Conservation (phyloP, 1,140 invertebrate species). For the Bombus polaris region DNA sequence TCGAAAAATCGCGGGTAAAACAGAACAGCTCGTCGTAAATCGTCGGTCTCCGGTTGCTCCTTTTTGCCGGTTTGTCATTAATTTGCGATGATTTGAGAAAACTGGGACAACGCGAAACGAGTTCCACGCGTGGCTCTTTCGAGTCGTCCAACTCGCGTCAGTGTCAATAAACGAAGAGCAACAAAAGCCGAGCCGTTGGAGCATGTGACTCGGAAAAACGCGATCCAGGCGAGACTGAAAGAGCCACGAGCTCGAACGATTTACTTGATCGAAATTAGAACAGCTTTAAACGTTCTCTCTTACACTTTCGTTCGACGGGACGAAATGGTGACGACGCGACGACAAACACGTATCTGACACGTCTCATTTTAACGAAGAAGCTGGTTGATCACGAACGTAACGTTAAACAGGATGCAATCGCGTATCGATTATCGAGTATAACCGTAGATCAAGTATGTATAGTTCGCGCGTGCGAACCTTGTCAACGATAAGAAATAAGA, state of each 20-base stretch:
- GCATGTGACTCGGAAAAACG: not conserved
- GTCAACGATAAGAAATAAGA: not conserved
- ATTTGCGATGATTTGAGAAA: conserved; percentile 3
- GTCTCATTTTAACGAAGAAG: not conserved
- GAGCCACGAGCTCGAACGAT: not conserved
- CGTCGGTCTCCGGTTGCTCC: not conserved
- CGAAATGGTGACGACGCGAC: not conserved
- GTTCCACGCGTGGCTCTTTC: not conserved
- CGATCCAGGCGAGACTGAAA: not conserved
- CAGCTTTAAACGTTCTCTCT: not conserved
- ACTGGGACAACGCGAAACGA: conserved; percentile 8
- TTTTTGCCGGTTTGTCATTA: not conserved
- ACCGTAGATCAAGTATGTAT: not conserved
- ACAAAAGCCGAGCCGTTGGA: not conserved
- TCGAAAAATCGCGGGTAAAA: not conserved
- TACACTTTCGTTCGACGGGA: not conserved
- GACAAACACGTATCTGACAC: not conserved
- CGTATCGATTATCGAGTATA: not conserved
- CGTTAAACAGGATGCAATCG: not conserved
- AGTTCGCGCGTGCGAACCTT: not conserved
- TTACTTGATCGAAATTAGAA: not conserved
- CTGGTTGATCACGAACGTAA: not conserved
- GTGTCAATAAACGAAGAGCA: conserved; percentile 1
- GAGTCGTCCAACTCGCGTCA: not conserved
- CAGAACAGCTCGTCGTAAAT: not conserved